Conservation (phyloP, 2,113 vertebrate genomes). For the Butorides virescens region DNA sequence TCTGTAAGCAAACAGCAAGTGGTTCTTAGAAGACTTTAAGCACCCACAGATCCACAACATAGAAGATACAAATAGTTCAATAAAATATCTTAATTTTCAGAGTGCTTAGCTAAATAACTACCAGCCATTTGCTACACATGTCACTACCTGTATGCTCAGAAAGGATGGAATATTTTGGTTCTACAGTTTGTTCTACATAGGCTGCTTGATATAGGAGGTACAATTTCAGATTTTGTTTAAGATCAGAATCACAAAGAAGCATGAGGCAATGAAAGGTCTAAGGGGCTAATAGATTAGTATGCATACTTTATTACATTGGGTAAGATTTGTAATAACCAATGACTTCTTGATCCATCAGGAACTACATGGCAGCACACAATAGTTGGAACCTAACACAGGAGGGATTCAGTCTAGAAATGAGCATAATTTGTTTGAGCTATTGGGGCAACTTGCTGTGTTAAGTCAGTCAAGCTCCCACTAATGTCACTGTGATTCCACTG, state of each 20-base stretch:
- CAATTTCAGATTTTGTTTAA: neutral
- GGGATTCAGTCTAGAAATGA: neutral
- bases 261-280: neutral
- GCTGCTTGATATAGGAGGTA: neutral
- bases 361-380: neutral
- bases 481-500: neutral
- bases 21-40: neutral
- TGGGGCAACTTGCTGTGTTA: neutral
- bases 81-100: neutral
- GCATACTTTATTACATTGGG: neutral
- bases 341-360: neutral
- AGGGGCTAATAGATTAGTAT: neutral
- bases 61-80: neutral
- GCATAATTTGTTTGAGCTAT: neutral
- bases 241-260: neutral
- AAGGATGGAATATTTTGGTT: neutral
- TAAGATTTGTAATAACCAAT: neutral
- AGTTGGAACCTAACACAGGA: neutral
- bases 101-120: neutral
- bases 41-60: neutral
- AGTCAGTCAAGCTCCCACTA: neutral
- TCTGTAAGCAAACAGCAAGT: neutral
- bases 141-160: neutral
- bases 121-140: neutral
- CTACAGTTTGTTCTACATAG: neutral